Evolutionary conservation across 2,888 invertebrate species (phyloP).

Genomic region (Pollenia griseotomentosa): DNA sequence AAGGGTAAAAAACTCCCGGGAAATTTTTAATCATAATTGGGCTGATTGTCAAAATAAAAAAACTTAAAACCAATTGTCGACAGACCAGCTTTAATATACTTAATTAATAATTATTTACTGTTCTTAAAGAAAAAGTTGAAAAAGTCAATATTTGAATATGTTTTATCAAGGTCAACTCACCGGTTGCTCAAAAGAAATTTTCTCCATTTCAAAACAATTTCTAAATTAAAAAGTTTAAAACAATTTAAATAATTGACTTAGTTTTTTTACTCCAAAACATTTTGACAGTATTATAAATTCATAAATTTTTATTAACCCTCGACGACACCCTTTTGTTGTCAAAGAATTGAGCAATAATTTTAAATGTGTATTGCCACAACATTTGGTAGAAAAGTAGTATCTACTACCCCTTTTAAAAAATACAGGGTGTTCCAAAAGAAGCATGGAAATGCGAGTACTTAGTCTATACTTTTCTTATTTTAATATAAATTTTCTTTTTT

Average conservation of each 20-base stretch:
- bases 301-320: slow-evolving; percentile 37
- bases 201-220: not conserved
- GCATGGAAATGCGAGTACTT: too few relatives aligned
- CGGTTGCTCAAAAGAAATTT: not conserved
- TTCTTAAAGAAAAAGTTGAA: too few relatives aligned
- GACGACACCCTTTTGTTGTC: not conserved
- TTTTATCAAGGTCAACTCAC: not conserved
- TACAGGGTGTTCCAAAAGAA: not conserved
- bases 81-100: too few relatives aligned
- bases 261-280: slow-evolving; percentile 1
- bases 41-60: too few relatives aligned
- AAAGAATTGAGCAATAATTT: slow-evolving; percentile 48
- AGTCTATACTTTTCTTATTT: too few relatives aligned
- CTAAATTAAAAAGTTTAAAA: not conserved
- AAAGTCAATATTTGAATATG: too few relatives aligned
- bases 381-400: slow-evolving; percentile 25
- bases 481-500: too few relatives aligned
- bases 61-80: too few relatives aligned
- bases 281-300: not conserved
- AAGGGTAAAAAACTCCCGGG: too few relatives aligned
- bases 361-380: slow-evolving; percentile 62
- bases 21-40: too few relatives aligned
- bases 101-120: too few relatives aligned
- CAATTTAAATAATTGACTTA: not conserved
- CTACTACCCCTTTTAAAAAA: not conserved